A percentile compares a stretch with the other conserved stretches of the same genome.
These are phyloP conservation scores for Ferdinandea cuprea DNA, from an alignment of 2,888 invertebrate species.

Conservation along the genomic window DNA sequence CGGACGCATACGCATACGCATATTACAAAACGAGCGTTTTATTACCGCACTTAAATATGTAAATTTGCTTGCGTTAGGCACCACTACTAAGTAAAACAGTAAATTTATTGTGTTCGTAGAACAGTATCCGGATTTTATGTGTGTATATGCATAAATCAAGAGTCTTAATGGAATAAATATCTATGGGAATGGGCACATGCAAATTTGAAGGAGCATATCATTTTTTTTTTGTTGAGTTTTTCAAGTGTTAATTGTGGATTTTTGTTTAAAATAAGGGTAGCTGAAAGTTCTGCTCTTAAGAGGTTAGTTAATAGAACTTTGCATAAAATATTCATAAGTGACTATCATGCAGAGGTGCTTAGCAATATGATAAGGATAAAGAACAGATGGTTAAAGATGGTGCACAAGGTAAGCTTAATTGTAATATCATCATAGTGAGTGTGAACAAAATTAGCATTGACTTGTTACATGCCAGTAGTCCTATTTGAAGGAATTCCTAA, in stretches of 20 bases:
- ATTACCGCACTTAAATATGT: slow-evolving; percentile 24
- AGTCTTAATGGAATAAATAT: slow-evolving; percentile 19
- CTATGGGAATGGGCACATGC: slow-evolving; percentile 5
- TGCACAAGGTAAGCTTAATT: background rate
- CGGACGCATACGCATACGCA: background rate
- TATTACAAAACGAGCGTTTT: too few species aligned
- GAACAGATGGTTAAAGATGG: background rate
- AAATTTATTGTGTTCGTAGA: background rate
- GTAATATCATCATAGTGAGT: too few species aligned
- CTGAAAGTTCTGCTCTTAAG: background rate
- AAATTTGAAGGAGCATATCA: slow-evolving; percentile 12
- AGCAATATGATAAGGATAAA: background rate
- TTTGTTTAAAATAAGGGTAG: background rate
- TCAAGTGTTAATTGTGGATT: background rate
- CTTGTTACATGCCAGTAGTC: too few species aligned
- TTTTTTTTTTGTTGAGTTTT: background rate
- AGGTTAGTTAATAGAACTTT: background rate
- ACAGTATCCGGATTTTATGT: background rate
- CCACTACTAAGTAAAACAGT: too few species aligned
- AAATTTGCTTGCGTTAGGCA: background rate
- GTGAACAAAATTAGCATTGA: too few species aligned
- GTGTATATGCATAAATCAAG: slow-evolving; percentile 34
- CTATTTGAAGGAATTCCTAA: too few species aligned
- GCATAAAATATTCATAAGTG: background rate
- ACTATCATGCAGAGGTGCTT: too few species aligned